Base-by-base conservation (phyloP, 2,888 invertebrate species). In the Drosophila helvetica region DNA sequence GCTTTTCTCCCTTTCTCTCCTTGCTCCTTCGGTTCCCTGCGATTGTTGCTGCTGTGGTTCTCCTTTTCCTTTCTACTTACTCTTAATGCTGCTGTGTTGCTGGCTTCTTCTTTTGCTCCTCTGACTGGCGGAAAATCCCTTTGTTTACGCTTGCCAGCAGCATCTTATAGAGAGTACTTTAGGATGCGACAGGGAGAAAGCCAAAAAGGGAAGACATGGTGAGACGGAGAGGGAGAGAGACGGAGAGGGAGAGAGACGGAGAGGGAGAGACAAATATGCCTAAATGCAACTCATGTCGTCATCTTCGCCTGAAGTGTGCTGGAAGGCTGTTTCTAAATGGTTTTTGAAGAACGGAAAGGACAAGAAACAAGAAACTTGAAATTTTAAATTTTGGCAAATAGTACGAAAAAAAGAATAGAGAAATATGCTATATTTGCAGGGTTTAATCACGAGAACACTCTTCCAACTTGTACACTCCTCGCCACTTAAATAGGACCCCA, bases 261-360 rank as follows among this genome's bases (percentile, higher is more conserved):
- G n/a, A n/a, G n/a, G n/a, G n/a, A n/a, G n/a, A n/a, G n/a, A n/a
- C n/a, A n/a, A n/a, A 60, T 60, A 71, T 54, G 69, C 68, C 69
- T 53, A 69, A 27, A 38, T 22, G 65, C 67, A 48, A 27, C 54
- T 54, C 18, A 48, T 66, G 53, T 66, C 54, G 64, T 43, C 63
- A 65, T 65, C 38, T 65, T 65, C 52, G 65, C 25, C 66, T 17
- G 27, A 46, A 65, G 22, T 12, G 6, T 22, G 9, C 42, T 54
- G 55, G 48, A 67, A 55, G 55, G 68, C 55, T 68, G 38, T 57
- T 54, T 52, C 42, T 51, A 61, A 56, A 54, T 66, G 38, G 69
- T 69, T 18, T 67, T 69, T 57, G 46, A 50, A 38, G 17, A 25
- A 43, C 3, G 1, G 18, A 12, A 17, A 17, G 5, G 0, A 30